Evolutionary conservation across 1,140 invertebrate genomes (phyloP).

Genomic region (Araneus ventricosus): DNA sequence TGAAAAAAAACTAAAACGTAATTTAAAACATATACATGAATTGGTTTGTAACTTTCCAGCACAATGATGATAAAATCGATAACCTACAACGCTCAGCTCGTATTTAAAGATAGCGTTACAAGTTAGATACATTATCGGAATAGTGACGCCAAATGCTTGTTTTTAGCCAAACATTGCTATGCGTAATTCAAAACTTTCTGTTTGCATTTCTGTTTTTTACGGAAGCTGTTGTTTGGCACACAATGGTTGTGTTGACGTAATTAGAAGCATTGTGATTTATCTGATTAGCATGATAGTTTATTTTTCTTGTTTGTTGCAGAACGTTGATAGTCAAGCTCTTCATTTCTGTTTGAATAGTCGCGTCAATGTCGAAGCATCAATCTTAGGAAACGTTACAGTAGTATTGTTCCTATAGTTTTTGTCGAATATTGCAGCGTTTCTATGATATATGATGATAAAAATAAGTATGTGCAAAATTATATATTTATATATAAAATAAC

Average conservation of each 20-base stretch:
- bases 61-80: conserved; percentile 3
- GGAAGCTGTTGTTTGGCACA: background rate
- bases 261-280: background rate
- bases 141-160: background rate
- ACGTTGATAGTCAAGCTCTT: background rate
- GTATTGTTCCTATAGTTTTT: background rate
- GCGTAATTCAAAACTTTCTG: background rate
- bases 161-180: background rate
- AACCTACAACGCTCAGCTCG: background rate
- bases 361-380: background rate
- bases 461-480: background rate
- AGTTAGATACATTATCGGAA: background rate
- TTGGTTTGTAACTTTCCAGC: background rate
- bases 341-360: background rate
- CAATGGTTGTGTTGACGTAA: background rate
- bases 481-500: too few species aligned
- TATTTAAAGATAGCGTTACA: background rate
- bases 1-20: background rate
- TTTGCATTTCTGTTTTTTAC: background rate
- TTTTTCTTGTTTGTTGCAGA: background rate
- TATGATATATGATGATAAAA: background rate
- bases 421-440: background rate
- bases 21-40: background rate
- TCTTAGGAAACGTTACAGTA: background rate
- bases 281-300: background rate